phyloP scores from a whole-genome alignment of 2,113 vertebrate species.

The Daubentonia madagascariensis region DNA sequence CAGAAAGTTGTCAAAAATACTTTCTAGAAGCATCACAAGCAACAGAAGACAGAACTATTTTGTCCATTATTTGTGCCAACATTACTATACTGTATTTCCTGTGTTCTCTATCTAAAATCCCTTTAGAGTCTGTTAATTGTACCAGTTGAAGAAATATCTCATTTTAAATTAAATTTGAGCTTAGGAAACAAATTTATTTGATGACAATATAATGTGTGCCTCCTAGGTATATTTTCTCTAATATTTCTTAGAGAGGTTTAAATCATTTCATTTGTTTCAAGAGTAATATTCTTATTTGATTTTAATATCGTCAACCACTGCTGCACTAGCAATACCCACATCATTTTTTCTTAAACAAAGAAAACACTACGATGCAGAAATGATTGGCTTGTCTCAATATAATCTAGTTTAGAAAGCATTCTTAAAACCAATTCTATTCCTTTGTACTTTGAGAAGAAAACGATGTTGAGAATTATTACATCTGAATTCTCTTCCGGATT shows the following conservation, averaged over 20 bases:
- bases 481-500: conserved; percentile 10
- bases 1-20: conserved; percentile 46
- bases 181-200: conserved; percentile 68
- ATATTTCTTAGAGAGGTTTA: conserved; percentile 42
- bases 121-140: conserved; percentile 51
- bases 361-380: conserved; percentile 7
- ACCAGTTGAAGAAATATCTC: conserved; percentile 46
- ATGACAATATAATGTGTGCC: conserved; percentile 30
- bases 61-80: conserved; percentile 50
- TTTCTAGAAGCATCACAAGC: conserved; percentile 47
- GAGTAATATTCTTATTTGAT: conserved; percentile 18
- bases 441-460: conserved; percentile 19
- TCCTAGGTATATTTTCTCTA: conserved; percentile 55
- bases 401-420: conserved; percentile 38
- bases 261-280: conserved; percentile 57
- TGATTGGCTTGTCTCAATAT: conserved; percentile 9
- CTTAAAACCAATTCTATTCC: conserved; percentile 25
- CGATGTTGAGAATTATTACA: neutral
- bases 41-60: conserved; percentile 30
- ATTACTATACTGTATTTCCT: conserved; percentile 66
- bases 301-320: neutral
- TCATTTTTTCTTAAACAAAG: conserved; percentile 52
- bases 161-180: conserved; percentile 67
- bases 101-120: neutral
- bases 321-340: neutral